These are phyloP conservation scores for Hyles lineata DNA, from an alignment of 2,888 invertebrate species.

Conservation along the genomic window DNA sequence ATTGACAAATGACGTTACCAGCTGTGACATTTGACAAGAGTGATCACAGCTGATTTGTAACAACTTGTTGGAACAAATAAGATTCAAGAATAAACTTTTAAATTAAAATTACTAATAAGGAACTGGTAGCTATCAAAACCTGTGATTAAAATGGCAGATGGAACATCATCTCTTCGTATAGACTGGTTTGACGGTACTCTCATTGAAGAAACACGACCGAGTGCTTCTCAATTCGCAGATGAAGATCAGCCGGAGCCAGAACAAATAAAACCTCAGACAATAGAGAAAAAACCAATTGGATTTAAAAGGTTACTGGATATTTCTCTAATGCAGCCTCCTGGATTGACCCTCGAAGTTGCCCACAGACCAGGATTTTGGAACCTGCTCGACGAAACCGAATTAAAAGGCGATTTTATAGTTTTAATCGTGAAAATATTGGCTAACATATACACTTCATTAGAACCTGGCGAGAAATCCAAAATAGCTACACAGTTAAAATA, in stretches of 20 bases:
- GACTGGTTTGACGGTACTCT: conserved; percentile 81
- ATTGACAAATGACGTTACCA: too few species aligned
- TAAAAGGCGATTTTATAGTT: conserved; percentile 78
- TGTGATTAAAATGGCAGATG: conserved; percentile 63
- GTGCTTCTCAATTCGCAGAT: conserved; percentile 55
- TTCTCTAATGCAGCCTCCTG: conserved; percentile 66
- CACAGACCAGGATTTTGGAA: conserved; percentile 77
- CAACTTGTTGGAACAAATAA: too few species aligned
- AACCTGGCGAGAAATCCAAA: conserved; percentile 64
- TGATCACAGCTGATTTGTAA: too few species aligned
- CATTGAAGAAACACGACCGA: conserved; percentile 62
- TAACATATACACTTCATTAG: conserved; percentile 66
- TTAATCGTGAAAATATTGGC: conserved; percentile 75
- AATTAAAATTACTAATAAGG: background rate
- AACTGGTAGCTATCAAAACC: background rate
- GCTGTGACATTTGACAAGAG: too few species aligned
- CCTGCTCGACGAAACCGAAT: conserved; percentile 64
- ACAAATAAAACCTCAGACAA: conserved; percentile 50
- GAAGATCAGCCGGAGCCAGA: conserved; percentile 58
- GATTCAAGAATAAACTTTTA: too few species aligned
- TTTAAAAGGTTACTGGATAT: conserved; percentile 75
- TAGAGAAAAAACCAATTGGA: conserved; percentile 75
- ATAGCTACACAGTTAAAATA: conserved; percentile 60
- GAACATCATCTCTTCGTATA: conserved; percentile 69
- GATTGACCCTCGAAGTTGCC: conserved; percentile 71